Conservation (phyloP, 2,888 invertebrate species). For the Melieria picta region DNA sequence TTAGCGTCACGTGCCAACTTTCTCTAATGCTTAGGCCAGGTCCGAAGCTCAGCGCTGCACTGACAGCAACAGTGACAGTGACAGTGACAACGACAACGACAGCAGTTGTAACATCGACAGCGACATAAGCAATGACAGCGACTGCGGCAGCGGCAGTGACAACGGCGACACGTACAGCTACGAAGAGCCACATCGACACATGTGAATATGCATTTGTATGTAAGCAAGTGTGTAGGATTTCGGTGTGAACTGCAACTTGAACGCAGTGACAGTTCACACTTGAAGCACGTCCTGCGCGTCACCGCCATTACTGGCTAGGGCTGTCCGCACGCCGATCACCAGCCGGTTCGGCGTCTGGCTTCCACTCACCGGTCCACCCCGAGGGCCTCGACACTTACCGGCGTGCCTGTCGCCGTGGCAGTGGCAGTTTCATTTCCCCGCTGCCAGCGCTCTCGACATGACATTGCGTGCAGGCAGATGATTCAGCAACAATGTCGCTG, state of each 20-base stretch:
- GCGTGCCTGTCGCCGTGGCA: not conserved
- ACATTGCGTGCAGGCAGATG: slow-evolving; percentile 45
- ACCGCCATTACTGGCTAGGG: slow-evolving; percentile 5
- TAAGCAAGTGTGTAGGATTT: too few relatives aligned
- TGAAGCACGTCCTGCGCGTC: slow-evolving; percentile 32
- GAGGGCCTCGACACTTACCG: not conserved
- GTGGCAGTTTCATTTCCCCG: slow-evolving; percentile 38
- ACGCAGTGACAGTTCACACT: slow-evolving; percentile 20
- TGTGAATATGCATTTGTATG: not conserved
- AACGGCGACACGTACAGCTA: too few relatives aligned
- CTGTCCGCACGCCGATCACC: not conserved
- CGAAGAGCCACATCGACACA: not conserved
- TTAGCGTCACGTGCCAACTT: too few relatives aligned
- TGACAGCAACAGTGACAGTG: slow-evolving; percentile 11
- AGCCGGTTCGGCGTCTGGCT: not conserved
- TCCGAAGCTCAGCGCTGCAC: not conserved
- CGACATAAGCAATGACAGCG: too few relatives aligned
- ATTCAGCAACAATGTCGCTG: slow-evolving; percentile 44
- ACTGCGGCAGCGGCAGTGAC: too few relatives aligned
- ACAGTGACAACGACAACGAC: slow-evolving; percentile 10
- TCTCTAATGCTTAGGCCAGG: too few relatives aligned
- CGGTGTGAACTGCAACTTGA: not conserved
- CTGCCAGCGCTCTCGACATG: slow-evolving; percentile 43
- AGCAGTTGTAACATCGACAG: too few relatives aligned
- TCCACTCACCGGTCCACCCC: not conserved